Evolutionary conservation across 2,888 invertebrate genomes (phyloP), one percentile per base, ranked within the genome.

Genomic region (Dynastes tityus): DNA sequence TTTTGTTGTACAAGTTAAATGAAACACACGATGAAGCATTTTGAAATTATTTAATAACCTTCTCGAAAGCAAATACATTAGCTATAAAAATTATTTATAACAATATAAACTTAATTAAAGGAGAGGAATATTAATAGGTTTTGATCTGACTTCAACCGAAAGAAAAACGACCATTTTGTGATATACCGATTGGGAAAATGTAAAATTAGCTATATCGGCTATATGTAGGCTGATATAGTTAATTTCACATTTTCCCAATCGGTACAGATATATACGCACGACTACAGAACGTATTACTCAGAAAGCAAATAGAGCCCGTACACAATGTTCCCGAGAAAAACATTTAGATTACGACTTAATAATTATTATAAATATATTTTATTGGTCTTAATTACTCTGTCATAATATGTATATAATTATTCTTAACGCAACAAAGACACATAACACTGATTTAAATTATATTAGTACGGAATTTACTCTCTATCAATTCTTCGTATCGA

Each of bases 51-150:
- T 80, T 80, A 78, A 76, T 78, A 78, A 78, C 74, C 71, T 63
- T 74, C 75, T 76, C 74, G 76, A 80, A 79, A 80, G 80, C 80
- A 80, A 80, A 80, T 80, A 80, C 80, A 80, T 76, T 74, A 70
- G 78, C 80, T 80, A 79, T 79, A 79, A 71, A 77, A 77, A 76
- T 79, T 68, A 67, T 67, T 68, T 77, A 45, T 45, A 77, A 71
- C 70, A 65, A 65, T 74, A 74, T 29, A 67, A 78, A 78, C 73
- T 73, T 78, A 73, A 55, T 53, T 73, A 74, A 58, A 61, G 27
- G 61, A 22, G 49, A 74, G 61, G 40, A 74, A 32, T 70, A 70
- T 70, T 11, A n/a, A 45, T 61, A 61, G 45, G 40, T 55, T 9
- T 55, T 11, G 45, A 45, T 45, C 45, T 71, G 37, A 55, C 37